Percentiles rank a stretch among this genome's conserved stretches.
Conservation (phyloP, 2,888 invertebrate genomes). For the Hoplodrina ambigua region DNA sequence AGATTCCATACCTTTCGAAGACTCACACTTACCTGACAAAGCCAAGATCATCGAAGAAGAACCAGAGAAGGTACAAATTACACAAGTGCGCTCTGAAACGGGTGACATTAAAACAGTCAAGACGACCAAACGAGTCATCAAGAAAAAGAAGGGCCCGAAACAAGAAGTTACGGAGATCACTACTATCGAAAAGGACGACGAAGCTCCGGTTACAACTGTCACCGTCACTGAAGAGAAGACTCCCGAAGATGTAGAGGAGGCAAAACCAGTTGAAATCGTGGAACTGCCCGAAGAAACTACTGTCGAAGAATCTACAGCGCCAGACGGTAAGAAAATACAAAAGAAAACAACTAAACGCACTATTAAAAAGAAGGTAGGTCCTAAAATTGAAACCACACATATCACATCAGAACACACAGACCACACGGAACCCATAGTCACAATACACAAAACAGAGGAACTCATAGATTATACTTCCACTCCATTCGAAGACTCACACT, state of each 20-base stretch:
- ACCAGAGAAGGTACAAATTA: constrained; percentile 21
- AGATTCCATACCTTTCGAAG: constrained; percentile 10
- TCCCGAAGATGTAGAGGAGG: no score
- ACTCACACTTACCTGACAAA: constrained; percentile 2
- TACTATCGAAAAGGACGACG: constrained; percentile 31
- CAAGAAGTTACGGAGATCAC: constrained; percentile 36
- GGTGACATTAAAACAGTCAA: constrained; percentile 23
- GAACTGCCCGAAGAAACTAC: constrained; percentile 74
- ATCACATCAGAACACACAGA: constrained; percentile 27
- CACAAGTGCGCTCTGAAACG: constrained; percentile 13
- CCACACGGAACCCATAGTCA: constrained; percentile 56
- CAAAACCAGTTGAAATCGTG: background rate
- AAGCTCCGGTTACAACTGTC: constrained; percentile 21
- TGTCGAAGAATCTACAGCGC: constrained; percentile 64
- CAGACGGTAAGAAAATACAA: constrained; percentile 50
- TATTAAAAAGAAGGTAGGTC: constrained; percentile 72
- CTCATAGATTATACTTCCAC: constrained; percentile 52
- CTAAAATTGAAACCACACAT: constrained; percentile 66
- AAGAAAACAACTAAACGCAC: constrained; percentile 63
- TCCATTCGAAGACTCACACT: constrained; percentile 46
- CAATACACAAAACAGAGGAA: constrained; percentile 75
- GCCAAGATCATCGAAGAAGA: constrained; percentile 11
- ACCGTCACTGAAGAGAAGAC: constrained; percentile 12
- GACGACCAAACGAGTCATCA: constrained; percentile 25
- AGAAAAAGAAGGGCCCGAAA: constrained; percentile 29